A percentile compares a stretch with the other conserved stretches of the same genome.
Evolutionary conservation across 2,888 invertebrate genomes (phyloP).

Genomic region (Eucera pruinosa): DNA sequence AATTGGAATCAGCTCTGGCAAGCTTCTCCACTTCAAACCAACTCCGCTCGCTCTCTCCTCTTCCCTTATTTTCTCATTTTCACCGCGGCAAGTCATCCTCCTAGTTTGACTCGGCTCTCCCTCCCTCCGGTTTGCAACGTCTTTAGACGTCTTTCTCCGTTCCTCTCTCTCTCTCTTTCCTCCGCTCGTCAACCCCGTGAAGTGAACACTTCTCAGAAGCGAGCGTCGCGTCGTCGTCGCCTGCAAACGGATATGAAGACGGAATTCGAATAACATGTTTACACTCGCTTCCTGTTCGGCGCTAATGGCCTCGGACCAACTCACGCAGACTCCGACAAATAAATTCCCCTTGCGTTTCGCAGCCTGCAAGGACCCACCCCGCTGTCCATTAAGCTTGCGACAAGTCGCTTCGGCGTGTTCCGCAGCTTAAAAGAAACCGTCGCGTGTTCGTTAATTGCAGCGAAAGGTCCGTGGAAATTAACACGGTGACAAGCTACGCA

Average conservation of each 20-base stretch:
- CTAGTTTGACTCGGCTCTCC: slow-evolving; percentile 45
- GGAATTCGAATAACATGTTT: slow-evolving; percentile 80
- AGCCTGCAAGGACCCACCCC: no score
- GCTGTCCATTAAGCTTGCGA: slow-evolving; percentile 42
- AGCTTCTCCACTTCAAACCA: slow-evolving; percentile 44
- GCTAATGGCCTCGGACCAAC: slow-evolving; percentile 72
- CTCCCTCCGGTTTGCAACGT: no score
- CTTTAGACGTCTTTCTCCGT: slow-evolving; percentile 21
- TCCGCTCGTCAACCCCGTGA: slow-evolving; percentile 26
- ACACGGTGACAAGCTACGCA: no score
- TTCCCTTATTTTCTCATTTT: slow-evolving; percentile 41
- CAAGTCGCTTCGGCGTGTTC: neutral
- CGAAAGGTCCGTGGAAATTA: neutral
- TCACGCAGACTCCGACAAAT: slow-evolving; percentile 47
- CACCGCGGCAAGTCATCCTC: slow-evolving; percentile 36
- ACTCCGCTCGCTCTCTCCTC: neutral
- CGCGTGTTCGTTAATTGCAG: slow-evolving; percentile 1
- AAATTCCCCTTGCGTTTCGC: slow-evolving; percentile 43
- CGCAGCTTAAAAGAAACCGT: neutral
- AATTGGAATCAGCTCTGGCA: slow-evolving; percentile 68
- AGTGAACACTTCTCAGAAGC: slow-evolving; percentile 46
- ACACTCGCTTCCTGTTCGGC: slow-evolving; percentile 67
- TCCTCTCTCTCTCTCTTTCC: neutral
- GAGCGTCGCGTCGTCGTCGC: slow-evolving; percentile 47
- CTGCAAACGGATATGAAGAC: slow-evolving; percentile 77